A percentile compares a stretch with the other conserved stretches of the same genome.
Conservation (phyloP, 2,113 vertebrate species). For the Rafetus swinhoei region DNA sequence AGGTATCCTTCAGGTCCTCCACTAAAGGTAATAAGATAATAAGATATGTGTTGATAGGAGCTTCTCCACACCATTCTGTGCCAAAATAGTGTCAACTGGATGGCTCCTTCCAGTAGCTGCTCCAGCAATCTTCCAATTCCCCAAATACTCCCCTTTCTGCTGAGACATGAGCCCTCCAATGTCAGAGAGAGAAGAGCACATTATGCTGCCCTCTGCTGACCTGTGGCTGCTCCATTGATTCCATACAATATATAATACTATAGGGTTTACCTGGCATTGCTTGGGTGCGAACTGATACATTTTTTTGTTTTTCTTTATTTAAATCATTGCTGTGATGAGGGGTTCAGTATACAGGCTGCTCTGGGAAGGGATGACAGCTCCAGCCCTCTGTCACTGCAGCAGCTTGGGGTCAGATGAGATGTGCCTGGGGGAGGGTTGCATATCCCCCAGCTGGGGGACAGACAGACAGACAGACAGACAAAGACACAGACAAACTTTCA, state of each 20-base stretch:
- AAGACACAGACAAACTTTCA: too few species aligned
- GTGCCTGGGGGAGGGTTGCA: too few species aligned
- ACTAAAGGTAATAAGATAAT: accelerated
- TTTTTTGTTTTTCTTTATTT: too few species aligned
- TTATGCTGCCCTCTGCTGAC: neutral
- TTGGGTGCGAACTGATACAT: too few species aligned
- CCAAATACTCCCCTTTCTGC: conserved; percentile 6
- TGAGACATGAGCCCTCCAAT: neutral
- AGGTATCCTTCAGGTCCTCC: accelerated
- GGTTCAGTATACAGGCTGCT: too few species aligned
- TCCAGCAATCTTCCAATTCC: neutral
- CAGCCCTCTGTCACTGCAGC: too few species aligned
- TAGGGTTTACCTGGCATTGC: too few species aligned
- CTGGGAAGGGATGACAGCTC: too few species aligned
- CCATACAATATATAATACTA: conserved; percentile 49
- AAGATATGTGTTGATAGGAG: accelerated
- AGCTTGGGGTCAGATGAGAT: too few species aligned
- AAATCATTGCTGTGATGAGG: too few species aligned
- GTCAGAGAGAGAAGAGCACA: neutral
- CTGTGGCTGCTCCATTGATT: conserved; percentile 57
- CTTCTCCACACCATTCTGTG: neutral
- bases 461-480: too few species aligned
- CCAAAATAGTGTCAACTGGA: neutral
- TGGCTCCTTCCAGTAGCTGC: conserved; percentile 11
- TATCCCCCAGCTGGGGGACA: too few species aligned